phyloP scores from a whole-genome alignment of 2,888 invertebrate genomes.

The Ectobius pallidus region DNA sequence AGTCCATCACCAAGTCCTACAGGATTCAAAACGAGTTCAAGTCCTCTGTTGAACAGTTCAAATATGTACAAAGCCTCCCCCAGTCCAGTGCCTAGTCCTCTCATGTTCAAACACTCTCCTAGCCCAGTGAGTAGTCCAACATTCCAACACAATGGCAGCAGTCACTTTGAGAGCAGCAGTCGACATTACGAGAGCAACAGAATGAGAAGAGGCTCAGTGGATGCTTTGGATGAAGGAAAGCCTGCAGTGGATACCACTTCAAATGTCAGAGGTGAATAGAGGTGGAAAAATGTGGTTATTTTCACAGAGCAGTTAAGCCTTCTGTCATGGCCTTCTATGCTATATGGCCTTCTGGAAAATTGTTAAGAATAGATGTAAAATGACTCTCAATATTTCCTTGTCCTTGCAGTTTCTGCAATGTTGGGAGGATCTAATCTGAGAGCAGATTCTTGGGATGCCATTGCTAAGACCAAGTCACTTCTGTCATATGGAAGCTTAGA shows the following conservation, averaged over 20 bases:
- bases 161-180: constrained; percentile 27
- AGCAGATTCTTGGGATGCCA: constrained; percentile 82
- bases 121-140: constrained; percentile 37
- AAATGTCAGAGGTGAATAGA: constrained; percentile 49
- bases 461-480: constrained; percentile 79
- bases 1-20: constrained; percentile 24
- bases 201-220: constrained; percentile 34
- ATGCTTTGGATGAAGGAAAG: constrained; percentile 40
- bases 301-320: too few relatives aligned
- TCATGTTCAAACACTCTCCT: constrained; percentile 20
- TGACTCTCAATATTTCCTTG: too few relatives aligned
- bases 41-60: constrained; percentile 3
- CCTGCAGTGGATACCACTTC: constrained; percentile 47
- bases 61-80: background rate
- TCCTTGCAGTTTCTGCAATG: constrained; percentile 66
- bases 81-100: constrained; percentile 26
- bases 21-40: constrained; percentile 19
- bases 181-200: constrained; percentile 19
- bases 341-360: too few relatives aligned
- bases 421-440: constrained; percentile 58
- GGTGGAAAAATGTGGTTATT: too few relatives aligned
- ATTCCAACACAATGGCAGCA: constrained; percentile 30
- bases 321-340: too few relatives aligned
- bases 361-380: too few relatives aligned
- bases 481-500: constrained; percentile 67